Evolutionary conservation across 2,113 vertebrate genomes (phyloP).

Genomic region (Malaclemys terrapin): DNA sequence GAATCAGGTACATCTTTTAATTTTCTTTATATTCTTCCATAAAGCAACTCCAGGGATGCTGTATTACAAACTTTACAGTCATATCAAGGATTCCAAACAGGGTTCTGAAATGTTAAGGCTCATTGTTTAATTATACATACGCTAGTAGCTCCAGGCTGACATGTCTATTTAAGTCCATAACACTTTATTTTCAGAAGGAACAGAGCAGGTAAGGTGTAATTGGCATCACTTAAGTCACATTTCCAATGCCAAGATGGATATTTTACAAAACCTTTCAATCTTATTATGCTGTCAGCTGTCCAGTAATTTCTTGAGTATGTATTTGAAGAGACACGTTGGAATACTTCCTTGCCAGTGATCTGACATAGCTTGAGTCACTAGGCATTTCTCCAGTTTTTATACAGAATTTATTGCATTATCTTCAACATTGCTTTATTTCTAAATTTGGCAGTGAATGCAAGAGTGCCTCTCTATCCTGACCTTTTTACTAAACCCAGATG

Average conservation of each 20-base stretch:
- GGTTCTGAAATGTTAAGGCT: background rate
- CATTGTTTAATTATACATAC: background rate
- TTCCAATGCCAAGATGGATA: background rate
- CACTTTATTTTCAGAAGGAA: background rate
- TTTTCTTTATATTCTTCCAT: background rate
- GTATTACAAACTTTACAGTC: background rate
- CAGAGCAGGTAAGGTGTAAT: background rate
- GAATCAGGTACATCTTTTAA: background rate
- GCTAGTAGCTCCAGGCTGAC: background rate
- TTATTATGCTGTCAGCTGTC: background rate
- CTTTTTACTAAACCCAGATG: background rate
- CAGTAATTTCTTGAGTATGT: background rate
- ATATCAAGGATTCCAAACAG: background rate
- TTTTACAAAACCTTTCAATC: background rate
- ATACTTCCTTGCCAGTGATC: background rate
- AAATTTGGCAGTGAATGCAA: background rate
- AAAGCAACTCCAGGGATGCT: background rate
- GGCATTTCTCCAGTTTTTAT: background rate
- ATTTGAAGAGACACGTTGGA: background rate
- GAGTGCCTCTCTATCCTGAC: background rate
- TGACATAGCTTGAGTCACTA: background rate
- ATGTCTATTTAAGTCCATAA: background rate
- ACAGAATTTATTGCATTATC: background rate
- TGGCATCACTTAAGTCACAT: fast-evolving
- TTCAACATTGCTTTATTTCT: background rate